phyloP scores from a whole-genome alignment of 2,797 vertebrate genomes.

The Huso huso region DNA sequence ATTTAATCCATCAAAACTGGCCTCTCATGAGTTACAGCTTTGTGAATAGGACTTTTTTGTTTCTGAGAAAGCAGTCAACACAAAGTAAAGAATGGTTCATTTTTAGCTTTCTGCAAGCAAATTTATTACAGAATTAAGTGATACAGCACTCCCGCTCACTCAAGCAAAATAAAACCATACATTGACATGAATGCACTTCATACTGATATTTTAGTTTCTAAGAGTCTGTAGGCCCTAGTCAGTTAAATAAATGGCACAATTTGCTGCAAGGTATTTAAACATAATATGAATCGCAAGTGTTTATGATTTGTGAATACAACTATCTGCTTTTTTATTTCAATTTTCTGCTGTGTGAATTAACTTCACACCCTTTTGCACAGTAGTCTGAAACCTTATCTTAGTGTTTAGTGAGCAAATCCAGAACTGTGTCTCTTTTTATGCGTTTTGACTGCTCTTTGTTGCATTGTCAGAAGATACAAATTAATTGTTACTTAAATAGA shows the following conservation, averaged over 20 bases:
- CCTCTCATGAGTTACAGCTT: no score
- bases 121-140: constrained; percentile 87
- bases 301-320: constrained; percentile 54
- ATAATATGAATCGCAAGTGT: constrained; percentile 51
- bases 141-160: constrained; percentile 85
- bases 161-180: constrained; percentile 84
- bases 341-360: constrained; percentile 46
- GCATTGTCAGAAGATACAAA: constrained; percentile 75
- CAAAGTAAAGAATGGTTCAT: no score
- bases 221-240: constrained; percentile 55
- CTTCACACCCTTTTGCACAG: constrained; percentile 23
- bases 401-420: constrained; percentile 38
- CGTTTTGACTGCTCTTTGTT: constrained; percentile 71
- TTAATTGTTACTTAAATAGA: constrained; percentile 54
- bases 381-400: constrained; percentile 24
- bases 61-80: no score
- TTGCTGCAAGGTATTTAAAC: constrained; percentile 52
- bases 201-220: constrained; percentile 60
- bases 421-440: constrained; percentile 67
- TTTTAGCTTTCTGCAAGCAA: constrained; percentile 85
- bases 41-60: no score
- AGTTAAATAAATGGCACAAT: constrained; percentile 58
- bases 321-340: constrained; percentile 21
- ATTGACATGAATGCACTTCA: constrained; percentile 74
- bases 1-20: no score